Conservation (phyloP, 1,140 invertebrate genomes). For the Magallana ariakensis region DNA sequence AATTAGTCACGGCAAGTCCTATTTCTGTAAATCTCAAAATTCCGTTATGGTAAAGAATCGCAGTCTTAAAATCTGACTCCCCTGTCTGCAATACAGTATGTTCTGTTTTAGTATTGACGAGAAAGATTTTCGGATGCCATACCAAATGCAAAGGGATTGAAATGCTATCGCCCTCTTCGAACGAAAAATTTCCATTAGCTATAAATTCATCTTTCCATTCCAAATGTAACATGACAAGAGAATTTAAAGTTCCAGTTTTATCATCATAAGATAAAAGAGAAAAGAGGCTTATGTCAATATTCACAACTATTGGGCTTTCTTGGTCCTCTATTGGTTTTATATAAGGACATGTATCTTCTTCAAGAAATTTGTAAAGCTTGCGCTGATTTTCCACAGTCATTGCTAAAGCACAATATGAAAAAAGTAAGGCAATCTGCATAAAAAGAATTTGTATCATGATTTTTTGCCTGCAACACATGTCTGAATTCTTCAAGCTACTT, state of each 20-base stretch:
- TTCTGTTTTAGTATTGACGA: neutral
- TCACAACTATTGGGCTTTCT: neutral
- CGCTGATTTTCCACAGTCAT: too few relatives aligned
- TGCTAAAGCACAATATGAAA: too few relatives aligned
- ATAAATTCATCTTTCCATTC: neutral
- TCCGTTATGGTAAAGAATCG: neutral
- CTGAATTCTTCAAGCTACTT: too few relatives aligned
- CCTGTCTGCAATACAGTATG: neutral
- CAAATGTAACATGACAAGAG: neutral
- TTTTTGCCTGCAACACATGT: too few relatives aligned
- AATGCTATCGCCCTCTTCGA: neutral
- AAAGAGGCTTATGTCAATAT: neutral
- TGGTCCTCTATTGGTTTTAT: neutral
- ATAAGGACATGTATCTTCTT: neutral
- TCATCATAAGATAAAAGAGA: neutral
- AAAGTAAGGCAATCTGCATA: too few relatives aligned
- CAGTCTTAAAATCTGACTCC: neutral
- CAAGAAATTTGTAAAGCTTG: neutral
- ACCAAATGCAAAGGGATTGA: neutral
- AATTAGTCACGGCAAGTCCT: neutral
- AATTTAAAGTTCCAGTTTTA: neutral
- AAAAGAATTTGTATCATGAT: too few relatives aligned
- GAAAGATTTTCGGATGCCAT: neutral
- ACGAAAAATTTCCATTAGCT: neutral
- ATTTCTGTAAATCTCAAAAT: neutral